Conservation (phyloP, 2,113 vertebrate genomes). For the Gopherus evgoodei region DNA sequence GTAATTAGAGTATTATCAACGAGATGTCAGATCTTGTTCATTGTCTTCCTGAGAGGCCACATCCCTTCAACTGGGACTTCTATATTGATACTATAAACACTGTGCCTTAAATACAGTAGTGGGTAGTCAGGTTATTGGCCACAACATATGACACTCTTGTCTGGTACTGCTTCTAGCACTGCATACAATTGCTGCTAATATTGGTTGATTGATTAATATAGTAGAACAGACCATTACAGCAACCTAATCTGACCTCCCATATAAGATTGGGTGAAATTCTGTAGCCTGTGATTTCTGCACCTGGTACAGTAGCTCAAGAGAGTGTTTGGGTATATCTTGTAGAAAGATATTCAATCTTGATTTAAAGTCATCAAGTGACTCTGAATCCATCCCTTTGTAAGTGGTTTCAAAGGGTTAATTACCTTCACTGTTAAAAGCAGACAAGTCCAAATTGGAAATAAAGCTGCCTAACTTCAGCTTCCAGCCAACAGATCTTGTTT, state of each 20-base stretch:
- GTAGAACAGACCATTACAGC: background rate
- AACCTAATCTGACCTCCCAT: background rate
- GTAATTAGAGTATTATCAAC: background rate
- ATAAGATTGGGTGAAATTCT: too few species aligned
- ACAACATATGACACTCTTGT: background rate
- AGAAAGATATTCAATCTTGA: background rate
- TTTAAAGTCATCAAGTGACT: background rate
- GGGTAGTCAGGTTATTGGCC: background rate
- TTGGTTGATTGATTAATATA: too few species aligned
- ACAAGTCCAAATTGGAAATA: background rate
- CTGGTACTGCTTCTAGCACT: background rate
- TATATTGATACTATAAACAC: background rate
- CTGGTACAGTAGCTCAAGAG: background rate
- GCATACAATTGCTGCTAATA: background rate
- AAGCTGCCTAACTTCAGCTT: background rate
- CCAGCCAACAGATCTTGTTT: background rate
- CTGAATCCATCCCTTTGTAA: background rate
- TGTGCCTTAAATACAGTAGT: background rate
- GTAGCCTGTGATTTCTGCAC: background rate
- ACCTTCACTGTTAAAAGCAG: background rate
- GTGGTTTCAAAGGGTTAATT: background rate
- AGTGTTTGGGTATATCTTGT: background rate
- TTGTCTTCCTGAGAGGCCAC: background rate
- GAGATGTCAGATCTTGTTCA: fast-evolving
- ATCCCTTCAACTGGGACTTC: background rate